Evolutionary conservation across 2,797 vertebrate species (phyloP).

Genomic region (Microcaecilia unicolor): DNA sequence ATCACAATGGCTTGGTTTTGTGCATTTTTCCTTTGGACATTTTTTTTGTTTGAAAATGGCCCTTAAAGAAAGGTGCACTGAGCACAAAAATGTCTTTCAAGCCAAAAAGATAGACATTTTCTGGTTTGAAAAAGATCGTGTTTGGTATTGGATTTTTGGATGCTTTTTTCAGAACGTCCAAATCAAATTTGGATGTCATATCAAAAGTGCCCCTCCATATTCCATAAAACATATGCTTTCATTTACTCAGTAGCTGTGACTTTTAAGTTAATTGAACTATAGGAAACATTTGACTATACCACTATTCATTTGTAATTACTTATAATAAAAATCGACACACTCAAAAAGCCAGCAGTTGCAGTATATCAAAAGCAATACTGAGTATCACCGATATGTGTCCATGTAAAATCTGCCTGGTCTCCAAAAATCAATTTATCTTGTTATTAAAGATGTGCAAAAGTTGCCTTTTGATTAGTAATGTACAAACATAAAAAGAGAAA

Average conservation of each 20-base stretch:
- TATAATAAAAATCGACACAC: no score
- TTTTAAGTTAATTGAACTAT: background rate
- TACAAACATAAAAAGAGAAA: conserved; percentile 12
- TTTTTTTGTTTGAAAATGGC: no score
- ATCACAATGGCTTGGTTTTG: no score
- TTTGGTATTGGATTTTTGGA: no score
- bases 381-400: conserved; percentile 20
- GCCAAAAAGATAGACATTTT: no score
- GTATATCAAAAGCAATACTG: conserved; percentile 15
- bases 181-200: no score
- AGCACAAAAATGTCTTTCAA: no score
- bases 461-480: conserved; percentile 5
- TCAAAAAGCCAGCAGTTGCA: conserved; percentile 21
- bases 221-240: conserved; percentile 1
- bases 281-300: background rate
- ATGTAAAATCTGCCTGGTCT: conserved; percentile 18
- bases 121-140: no score
- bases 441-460: conserved; percentile 10
- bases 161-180: no score
- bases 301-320: conserved; percentile 24
- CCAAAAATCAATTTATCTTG: conserved; percentile 23
- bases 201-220: no score
- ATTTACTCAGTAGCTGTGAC: background rate
- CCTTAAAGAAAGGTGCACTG: no score
- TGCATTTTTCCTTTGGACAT: no score